Conservation (phyloP, 2,888 invertebrate genomes). For the Drosophila multiciliata region DNA sequence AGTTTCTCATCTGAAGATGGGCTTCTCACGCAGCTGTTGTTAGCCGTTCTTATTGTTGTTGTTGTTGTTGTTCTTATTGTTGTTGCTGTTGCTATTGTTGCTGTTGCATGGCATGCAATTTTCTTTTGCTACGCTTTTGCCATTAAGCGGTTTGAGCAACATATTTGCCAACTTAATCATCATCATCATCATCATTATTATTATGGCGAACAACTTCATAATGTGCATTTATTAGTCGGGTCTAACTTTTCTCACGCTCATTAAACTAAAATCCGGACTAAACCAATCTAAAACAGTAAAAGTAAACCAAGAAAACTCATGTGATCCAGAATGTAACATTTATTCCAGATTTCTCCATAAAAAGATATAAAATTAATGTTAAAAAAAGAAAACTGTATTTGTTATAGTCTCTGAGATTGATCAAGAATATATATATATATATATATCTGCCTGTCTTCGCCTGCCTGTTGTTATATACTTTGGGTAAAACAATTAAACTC, state of each 20-base stretch:
- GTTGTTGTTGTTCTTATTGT: conserved; percentile 7
- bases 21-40: conserved; percentile 42
- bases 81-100: conserved; percentile 7
- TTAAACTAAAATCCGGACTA: conserved; percentile 13
- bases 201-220: conserved; percentile 10
- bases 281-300: not conserved
- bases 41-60: conserved; percentile 11
- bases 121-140: conserved; percentile 53
- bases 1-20: conserved; percentile 12
- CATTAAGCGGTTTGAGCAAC: conserved; percentile 33
- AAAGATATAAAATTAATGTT: not conserved
- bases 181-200: conserved; percentile 19
- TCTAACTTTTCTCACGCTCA: conserved; percentile 49
- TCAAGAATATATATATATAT: not conserved
- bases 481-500: not conserved
- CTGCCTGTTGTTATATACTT: not conserved
- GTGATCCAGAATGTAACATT: not conserved
- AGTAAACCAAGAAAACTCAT: not conserved
- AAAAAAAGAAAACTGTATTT: no score
- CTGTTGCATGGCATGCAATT: conserved; percentile 57
- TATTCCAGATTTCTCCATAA: not conserved
- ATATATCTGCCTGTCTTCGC: not conserved
- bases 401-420: no score
- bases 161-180: conserved; percentile 26
- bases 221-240: conserved; percentile 49